Conservation (phyloP, 2,888 invertebrate genomes). For the Neocrepidodera transversa region DNA sequence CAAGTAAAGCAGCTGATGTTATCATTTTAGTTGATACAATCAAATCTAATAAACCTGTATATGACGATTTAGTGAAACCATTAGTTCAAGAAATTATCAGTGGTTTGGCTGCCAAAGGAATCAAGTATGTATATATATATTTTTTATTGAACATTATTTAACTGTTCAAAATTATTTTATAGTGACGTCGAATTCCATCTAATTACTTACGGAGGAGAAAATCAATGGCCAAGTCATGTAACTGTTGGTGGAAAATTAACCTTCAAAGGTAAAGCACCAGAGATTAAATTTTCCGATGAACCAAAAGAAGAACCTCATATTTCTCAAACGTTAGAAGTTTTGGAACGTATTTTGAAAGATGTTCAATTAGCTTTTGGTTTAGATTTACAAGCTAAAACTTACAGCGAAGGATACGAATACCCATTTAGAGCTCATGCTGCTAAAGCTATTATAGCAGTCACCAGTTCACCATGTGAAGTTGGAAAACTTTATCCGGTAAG, state of each 20-base stretch:
- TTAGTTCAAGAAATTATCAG: slow-evolving; percentile 67
- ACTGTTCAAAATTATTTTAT: too few relatives aligned
- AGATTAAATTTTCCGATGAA: slow-evolving; percentile 53
- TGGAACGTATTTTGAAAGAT: slow-evolving; percentile 49
- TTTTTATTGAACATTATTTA: not conserved
- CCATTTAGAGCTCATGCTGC: slow-evolving; percentile 80
- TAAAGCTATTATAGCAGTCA: slow-evolving; percentile 74
- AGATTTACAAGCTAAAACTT: slow-evolving; percentile 62
- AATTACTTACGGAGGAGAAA: slow-evolving; percentile 66
- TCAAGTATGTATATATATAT: slow-evolving; percentile 62
- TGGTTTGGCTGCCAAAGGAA: slow-evolving; percentile 68
- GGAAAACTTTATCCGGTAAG: slow-evolving; percentile 66
- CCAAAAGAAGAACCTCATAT: slow-evolving; percentile 38
- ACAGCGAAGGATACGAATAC: slow-evolving; percentile 69
- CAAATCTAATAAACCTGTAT: slow-evolving; percentile 68
- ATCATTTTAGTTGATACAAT: slow-evolving; percentile 77
- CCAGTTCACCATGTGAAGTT: slow-evolving; percentile 68
- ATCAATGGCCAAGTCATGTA: slow-evolving; percentile 66
- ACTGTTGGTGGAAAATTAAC: slow-evolving; percentile 62
- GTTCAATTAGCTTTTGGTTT: slow-evolving; percentile 49
- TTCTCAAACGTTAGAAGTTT: not conserved
- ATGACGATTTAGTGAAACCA: slow-evolving; percentile 69
- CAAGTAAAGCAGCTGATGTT: slow-evolving; percentile 80
- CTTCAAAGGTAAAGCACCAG: slow-evolving; percentile 63
- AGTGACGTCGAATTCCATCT: slow-evolving; percentile 68